Percentiles rank a stretch among this genome's conserved stretches.
phyloP scores from a whole-genome alignment of 1,140 invertebrate genomes.

The Pogonomyrmex barbatus region DNA sequence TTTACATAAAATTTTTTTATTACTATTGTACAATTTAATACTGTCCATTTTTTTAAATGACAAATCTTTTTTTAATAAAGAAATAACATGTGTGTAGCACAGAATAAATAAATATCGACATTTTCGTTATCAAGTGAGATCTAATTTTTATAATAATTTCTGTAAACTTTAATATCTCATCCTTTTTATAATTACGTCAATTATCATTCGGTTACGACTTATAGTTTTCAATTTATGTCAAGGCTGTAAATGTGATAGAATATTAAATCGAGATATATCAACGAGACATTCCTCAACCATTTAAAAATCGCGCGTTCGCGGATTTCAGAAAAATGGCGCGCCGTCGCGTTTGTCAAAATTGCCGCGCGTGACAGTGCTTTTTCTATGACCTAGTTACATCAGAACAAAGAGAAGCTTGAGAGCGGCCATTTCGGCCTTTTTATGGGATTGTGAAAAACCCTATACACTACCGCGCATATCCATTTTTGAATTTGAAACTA shows the following conservation, averaged over 20 bases:
- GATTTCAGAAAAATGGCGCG: background rate
- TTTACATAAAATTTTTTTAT: too few relatives aligned
- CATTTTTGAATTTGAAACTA: too few relatives aligned
- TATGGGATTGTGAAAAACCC: too few relatives aligned
- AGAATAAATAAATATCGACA: background rate
- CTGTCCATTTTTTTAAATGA: too few relatives aligned
- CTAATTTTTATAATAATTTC: background rate
- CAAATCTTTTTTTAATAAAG: too few relatives aligned
- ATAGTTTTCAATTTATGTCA: background rate
- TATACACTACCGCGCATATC: too few relatives aligned
- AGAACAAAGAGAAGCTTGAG: too few relatives aligned
- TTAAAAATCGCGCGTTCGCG: background rate
- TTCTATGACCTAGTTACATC: conserved; percentile 25
- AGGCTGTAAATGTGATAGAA: background rate
- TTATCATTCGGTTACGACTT: background rate
- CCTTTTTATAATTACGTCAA: background rate
- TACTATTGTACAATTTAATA: too few relatives aligned
- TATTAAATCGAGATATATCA: background rate
- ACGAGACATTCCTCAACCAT: background rate
- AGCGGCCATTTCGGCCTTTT: too few relatives aligned
- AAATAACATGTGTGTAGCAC: too few relatives aligned
- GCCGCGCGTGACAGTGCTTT: background rate
- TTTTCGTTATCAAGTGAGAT: background rate
- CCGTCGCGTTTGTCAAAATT: background rate
- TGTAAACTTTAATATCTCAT: background rate